Percentiles rank a stretch among this genome's conserved stretches.
phyloP scores from a whole-genome alignment of 2,113 vertebrate genomes.

The Paracanthobrama guichenoti region DNA sequence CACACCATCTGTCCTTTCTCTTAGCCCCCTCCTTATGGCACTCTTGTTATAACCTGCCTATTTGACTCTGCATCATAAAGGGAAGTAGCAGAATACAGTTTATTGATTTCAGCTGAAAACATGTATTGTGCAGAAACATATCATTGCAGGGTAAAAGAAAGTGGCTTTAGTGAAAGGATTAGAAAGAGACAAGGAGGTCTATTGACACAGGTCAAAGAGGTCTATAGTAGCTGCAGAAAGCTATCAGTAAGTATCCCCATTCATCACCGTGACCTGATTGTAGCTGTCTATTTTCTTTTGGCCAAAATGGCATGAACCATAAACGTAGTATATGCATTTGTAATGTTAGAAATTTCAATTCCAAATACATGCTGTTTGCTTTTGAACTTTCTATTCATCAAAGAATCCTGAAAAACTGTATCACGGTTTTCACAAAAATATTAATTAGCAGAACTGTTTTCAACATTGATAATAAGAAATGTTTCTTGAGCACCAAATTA shows the following conservation, averaged over 20 bases:
- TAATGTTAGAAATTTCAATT: no score
- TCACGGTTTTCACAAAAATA: neutral
- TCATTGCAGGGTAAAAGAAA: neutral
- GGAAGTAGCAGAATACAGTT: neutral
- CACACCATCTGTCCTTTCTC: constrained; percentile 48
- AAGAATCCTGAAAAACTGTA: no score
- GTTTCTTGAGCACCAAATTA: neutral
- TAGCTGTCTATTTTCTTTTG: no score
- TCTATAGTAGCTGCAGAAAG: neutral
- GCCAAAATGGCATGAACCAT: no score
- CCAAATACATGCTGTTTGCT: no score
- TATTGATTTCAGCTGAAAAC: neutral
- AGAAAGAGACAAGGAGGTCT: neutral
- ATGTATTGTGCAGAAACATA: neutral
- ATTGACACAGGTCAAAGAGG: neutral
- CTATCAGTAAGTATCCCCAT: neutral
- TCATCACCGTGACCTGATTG: neutral
- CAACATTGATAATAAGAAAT: neutral
- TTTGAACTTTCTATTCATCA: no score
- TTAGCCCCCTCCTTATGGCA: neutral
- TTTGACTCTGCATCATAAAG: neutral
- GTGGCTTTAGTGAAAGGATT: neutral
- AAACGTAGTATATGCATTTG: no score
- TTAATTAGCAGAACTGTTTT: neutral
- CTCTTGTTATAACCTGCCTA: constrained; percentile 39